Conservation (phyloP, 2,888 invertebrate genomes). For the Branchipolynoe longqiensis region DNA sequence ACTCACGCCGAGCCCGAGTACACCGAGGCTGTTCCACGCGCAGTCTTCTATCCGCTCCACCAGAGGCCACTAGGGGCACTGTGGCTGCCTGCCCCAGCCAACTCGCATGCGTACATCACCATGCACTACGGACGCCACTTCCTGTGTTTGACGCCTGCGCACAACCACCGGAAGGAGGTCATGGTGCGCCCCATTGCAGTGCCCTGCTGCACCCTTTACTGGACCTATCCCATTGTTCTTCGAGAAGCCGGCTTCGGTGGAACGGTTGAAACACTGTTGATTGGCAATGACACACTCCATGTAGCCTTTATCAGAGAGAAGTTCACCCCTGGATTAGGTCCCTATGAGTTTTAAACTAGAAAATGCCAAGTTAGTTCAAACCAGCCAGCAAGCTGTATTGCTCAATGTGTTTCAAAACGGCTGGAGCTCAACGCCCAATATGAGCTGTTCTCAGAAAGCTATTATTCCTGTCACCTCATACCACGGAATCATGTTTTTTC, state of each 20-base stretch:
- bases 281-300: constrained; percentile 39
- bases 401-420: no score
- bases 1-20: not conserved
- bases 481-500: no score
- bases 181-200: not conserved
- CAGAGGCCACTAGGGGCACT: constrained; percentile 16
- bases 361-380: not conserved
- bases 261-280: constrained; percentile 13
- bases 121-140: constrained; percentile 31
- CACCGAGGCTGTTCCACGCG: not conserved
- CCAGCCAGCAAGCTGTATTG: not conserved
- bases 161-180: constrained; percentile 27
- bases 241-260: constrained; percentile 21
- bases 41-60: constrained; percentile 48
- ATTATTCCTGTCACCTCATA: no score
- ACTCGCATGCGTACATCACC: not conserved
- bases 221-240: constrained; percentile 43
- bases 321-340: not conserved
- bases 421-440: no score
- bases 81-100: constrained; percentile 31
- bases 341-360: constrained; percentile 23
- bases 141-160: constrained; percentile 2
- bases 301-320: not conserved
- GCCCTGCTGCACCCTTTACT: constrained; percentile 46
- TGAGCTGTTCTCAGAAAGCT: no score